A percentile compares a stretch with the other conserved stretches of the same genome.
These are phyloP conservation scores for Symphodus melops DNA, from an alignment of 2,113 vertebrate genomes.

Conservation along the genomic window DNA sequence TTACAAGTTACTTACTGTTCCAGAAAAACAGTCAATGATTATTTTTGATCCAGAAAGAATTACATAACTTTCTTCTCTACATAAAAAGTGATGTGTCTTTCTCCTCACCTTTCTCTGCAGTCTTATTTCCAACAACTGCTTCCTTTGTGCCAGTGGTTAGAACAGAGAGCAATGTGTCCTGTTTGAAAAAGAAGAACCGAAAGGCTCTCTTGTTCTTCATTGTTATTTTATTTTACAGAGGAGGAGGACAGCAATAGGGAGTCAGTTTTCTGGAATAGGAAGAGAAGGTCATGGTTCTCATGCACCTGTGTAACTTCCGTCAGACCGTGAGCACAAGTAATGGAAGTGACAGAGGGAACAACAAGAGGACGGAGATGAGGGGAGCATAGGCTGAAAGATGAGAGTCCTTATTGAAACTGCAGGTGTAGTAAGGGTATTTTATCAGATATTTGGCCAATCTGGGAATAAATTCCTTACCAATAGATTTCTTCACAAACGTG, in stretches of 20 bases:
- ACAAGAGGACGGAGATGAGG: background rate
- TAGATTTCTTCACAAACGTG: no score
- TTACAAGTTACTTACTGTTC: conserved; percentile 10
- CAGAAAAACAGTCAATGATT: conserved; percentile 50
- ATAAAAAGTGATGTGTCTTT: no score
- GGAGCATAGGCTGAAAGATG: no score
- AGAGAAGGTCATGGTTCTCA: background rate
- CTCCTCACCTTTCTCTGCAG: no score
- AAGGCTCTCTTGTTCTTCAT: conserved; percentile 41
- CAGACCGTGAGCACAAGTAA: conserved; percentile 41
- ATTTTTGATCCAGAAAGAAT: conserved; percentile 51
- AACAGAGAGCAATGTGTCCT: conserved; percentile 60
- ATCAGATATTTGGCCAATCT: no score
- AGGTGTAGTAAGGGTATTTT: no score
- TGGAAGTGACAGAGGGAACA: background rate
- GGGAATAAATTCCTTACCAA: no score
- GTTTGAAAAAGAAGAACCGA: conserved; percentile 30
- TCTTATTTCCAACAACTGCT: conserved; percentile 5
- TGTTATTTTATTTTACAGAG: conserved; percentile 55
- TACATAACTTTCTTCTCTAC: no score
- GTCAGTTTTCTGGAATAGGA: conserved; percentile 21
- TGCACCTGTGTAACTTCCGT: conserved; percentile 20
- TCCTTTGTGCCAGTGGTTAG: conserved; percentile 29
- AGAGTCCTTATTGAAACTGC: no score
- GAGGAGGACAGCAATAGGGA: conserved; percentile 19